phyloP scores from a whole-genome alignment of 2,113 vertebrate species.

The Euleptes europaea region DNA sequence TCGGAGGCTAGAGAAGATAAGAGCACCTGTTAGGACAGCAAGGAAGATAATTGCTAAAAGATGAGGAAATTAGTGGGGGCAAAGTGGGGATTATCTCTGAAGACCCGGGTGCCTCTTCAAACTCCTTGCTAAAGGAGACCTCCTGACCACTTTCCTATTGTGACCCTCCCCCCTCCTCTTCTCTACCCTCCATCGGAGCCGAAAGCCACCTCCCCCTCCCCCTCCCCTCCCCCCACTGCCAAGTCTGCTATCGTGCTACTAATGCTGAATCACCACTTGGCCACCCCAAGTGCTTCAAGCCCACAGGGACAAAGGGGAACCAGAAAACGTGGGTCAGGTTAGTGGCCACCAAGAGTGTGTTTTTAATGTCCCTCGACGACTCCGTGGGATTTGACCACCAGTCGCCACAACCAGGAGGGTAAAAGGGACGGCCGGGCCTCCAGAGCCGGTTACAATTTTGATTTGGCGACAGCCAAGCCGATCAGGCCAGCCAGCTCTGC shows the following conservation, averaged over 20 bases:
- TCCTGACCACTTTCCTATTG: too few species aligned
- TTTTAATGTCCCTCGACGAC: not conserved
- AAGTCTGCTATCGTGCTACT: not conserved
- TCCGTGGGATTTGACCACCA: not conserved
- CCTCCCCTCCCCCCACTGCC: too few species aligned
- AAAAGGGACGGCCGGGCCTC: not conserved
- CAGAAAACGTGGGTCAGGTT: not conserved
- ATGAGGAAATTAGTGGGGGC: not conserved
- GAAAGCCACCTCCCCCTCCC: too few species aligned
- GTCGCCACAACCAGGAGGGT: not conserved
- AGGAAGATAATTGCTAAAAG: not conserved
- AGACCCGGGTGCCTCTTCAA: too few species aligned
- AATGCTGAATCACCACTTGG: not conserved
- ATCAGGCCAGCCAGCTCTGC: slow-evolving; percentile 88
- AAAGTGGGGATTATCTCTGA: not conserved
- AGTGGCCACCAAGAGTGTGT: not conserved
- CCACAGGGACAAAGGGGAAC: not conserved
- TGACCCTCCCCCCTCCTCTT: too few species aligned
- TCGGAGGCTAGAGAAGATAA: not conserved
- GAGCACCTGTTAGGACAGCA: not conserved
- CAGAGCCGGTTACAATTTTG: slow-evolving; percentile 78
- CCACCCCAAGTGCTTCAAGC: not conserved
- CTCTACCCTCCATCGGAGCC: not conserved
- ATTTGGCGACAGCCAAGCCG: slow-evolving; percentile 86
- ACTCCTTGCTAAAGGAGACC: not conserved